These are phyloP conservation scores for Propithecus perrieri DNA, from an alignment of 2,797 vertebrate genomes.

Conservation along the genomic window DNA sequence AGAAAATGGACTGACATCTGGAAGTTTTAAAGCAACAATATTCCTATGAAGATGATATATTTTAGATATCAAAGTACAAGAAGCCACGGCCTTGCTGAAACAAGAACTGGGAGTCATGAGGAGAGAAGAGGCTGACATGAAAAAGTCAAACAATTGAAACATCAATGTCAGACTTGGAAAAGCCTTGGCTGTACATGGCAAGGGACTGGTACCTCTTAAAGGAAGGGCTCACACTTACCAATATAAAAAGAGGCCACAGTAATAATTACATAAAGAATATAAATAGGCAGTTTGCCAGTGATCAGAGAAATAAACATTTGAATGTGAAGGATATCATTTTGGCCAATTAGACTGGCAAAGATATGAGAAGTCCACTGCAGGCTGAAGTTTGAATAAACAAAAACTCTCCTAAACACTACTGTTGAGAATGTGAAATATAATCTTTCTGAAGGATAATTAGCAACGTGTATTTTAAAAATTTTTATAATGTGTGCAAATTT, in stretches of 20 bases:
- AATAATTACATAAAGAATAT: not conserved
- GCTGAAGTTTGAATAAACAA: not conserved
- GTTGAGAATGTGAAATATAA: not conserved
- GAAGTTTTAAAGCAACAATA: not conserved
- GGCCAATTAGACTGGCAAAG: not conserved
- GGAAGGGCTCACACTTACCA: not conserved
- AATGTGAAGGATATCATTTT: not conserved
- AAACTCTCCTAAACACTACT: not conserved
- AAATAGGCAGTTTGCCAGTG: not conserved
- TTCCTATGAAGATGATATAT: not conserved
- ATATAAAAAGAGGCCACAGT: not conserved
- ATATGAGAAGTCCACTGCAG: not conserved
- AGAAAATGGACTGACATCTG: not conserved
- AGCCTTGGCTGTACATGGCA: not conserved
- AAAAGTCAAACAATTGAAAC: not conserved
- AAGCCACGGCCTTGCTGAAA: not conserved
- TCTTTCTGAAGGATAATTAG: not conserved
- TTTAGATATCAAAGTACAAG: not conserved
- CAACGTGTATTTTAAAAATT: not conserved
- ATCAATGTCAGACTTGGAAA: not conserved
- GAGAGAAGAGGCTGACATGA: not conserved
- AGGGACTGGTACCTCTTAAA: not conserved
- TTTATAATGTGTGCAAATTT: not conserved
- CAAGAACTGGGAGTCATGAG: not conserved
- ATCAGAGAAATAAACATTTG: not conserved